Conservation (phyloP, 2,797 vertebrate species). For the Epinephelus coioides region DNA sequence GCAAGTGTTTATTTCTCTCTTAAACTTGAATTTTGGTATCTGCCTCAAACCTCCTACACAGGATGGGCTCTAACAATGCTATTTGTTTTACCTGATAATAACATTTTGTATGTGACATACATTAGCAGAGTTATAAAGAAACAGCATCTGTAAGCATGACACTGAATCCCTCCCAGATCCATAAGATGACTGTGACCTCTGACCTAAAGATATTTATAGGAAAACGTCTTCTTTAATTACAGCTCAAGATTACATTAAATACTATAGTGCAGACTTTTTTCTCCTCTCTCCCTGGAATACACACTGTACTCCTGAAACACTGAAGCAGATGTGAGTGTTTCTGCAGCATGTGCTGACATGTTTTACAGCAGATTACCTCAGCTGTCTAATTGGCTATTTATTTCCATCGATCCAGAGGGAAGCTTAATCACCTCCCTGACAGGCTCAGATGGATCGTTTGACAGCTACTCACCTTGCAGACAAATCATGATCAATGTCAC, state of each 20-base stretch:
- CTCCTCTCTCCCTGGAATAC: neutral
- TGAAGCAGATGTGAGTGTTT: conserved; percentile 6
- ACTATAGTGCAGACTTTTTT: conserved; percentile 14
- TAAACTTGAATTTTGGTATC: neutral
- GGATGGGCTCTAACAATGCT: neutral
- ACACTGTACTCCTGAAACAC: conserved; percentile 1
- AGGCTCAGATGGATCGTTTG: conserved; percentile 66
- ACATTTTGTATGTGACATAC: neutral
- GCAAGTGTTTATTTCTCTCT: too few relatives aligned
- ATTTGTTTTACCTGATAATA: neutral
- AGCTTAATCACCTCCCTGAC: conserved; percentile 65
- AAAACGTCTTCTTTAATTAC: conserved; percentile 37
- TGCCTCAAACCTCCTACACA: neutral
- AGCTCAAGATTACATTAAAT: conserved; percentile 32
- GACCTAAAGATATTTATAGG: conserved; percentile 29
- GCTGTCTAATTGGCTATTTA: conserved; percentile 73
- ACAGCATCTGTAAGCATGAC: neutral
- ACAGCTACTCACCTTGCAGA: conserved; percentile 65
- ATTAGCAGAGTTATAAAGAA: neutral
- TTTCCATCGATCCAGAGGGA: conserved; percentile 66
- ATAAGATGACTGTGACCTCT: conserved; percentile 14
- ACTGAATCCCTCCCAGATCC: conserved; percentile 4
- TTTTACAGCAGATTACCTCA: conserved; percentile 45
- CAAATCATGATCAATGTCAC: conserved; percentile 65
- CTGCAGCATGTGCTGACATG: conserved; percentile 11